Evolutionary conservation across 2,797 vertebrate genomes (phyloP).

Genomic region (Erethizon dorsatum): DNA sequence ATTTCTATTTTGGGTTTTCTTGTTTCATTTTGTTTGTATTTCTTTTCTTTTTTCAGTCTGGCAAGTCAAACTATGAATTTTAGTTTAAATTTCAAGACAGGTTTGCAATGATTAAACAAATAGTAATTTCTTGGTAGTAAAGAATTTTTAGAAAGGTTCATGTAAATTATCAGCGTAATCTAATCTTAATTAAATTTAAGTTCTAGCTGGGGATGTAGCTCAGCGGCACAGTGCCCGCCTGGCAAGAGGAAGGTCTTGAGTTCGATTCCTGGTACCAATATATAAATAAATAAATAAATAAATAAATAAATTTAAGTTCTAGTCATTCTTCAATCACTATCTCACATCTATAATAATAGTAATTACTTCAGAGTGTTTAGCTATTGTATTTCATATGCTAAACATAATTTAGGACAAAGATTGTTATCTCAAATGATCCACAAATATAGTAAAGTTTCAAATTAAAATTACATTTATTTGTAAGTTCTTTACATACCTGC

Average conservation of each 20-base stretch:
- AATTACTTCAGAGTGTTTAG: constrained; percentile 2
- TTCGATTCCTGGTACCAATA: no score
- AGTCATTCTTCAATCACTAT: not conserved
- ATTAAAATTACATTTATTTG: not conserved
- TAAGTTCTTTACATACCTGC: not conserved
- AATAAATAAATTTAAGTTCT: not conserved
- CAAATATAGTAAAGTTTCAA: not conserved
- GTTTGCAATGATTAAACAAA: not conserved
- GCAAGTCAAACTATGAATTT: not conserved
- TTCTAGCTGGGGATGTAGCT: no score
- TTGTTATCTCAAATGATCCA: not conserved
- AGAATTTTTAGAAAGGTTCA: not conserved
- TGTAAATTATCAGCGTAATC: not conserved
- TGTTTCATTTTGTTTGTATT: not conserved
- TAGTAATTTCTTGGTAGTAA: not conserved
- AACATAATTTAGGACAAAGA: constrained; percentile 46
- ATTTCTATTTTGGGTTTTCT: not conserved
- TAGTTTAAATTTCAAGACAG: not conserved
- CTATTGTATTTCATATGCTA: not conserved
- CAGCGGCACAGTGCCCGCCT: no score
- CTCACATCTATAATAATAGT: not conserved
- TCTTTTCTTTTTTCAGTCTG: not conserved
- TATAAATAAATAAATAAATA: no score
- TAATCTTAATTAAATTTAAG: not conserved
- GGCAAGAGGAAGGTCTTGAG: no score